Conservation (phyloP, 2,113 vertebrate genomes). For the Salminus brasiliensis region DNA sequence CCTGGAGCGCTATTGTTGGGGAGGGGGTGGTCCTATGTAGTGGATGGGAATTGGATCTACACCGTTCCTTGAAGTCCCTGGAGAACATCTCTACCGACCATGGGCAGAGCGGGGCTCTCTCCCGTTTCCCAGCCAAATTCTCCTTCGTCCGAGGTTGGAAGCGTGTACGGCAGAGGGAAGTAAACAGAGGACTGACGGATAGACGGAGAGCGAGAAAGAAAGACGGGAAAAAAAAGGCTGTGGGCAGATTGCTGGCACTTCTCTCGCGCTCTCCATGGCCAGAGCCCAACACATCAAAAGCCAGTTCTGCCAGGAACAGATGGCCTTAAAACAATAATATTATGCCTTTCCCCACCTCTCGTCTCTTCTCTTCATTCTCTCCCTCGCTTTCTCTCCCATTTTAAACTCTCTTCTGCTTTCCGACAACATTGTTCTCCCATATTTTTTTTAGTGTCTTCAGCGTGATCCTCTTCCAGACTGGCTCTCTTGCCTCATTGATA, state of each 20-base stretch:
- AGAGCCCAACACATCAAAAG: slow-evolving; percentile 44
- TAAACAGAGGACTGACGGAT: not conserved
- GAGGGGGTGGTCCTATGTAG: no score
- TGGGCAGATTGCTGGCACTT: slow-evolving; percentile 45
- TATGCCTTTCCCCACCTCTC: slow-evolving; percentile 27
- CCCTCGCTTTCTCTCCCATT: slow-evolving; percentile 19
- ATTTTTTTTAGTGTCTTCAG: not conserved
- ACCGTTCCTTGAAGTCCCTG: not conserved
- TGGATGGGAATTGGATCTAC: no score
- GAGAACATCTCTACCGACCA: not conserved
- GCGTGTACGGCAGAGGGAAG: not conserved
- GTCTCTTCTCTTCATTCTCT: slow-evolving; percentile 20
- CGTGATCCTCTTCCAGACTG: not conserved
- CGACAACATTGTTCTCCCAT: slow-evolving; percentile 9
- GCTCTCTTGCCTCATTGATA: not conserved
- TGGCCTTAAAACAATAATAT: slow-evolving; percentile 47
- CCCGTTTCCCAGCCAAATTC: slow-evolving; percentile 3
- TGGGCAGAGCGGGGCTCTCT: not conserved
- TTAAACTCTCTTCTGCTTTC: not conserved
- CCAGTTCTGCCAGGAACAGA: slow-evolving; percentile 47
- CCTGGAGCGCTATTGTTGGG: no score
- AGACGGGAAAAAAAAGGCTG: slow-evolving; percentile 19
- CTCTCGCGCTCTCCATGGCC: slow-evolving; percentile 35
- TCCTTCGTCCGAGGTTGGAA: not conserved
- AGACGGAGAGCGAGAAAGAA: slow-evolving; percentile 16